phyloP scores from a whole-genome alignment of 2,797 vertebrate genomes.

The Cryptoblepharus egeriae region DNA sequence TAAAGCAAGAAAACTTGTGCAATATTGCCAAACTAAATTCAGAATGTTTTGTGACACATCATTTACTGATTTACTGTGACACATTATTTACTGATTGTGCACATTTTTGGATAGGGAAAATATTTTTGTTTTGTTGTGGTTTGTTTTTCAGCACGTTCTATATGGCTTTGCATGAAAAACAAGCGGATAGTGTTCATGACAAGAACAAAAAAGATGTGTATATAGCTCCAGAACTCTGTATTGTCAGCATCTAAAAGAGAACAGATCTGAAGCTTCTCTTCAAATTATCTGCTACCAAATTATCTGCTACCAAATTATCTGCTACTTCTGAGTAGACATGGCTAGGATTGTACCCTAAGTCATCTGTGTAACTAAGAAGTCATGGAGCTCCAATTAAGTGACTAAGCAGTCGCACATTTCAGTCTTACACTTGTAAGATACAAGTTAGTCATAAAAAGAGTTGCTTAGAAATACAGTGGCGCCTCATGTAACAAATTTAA shows the following conservation, averaged over 20 bases:
- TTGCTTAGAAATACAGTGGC: neutral
- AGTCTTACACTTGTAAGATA: neutral
- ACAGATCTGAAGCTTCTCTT: neutral
- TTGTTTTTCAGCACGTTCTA: neutral
- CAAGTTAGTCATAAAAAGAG: neutral
- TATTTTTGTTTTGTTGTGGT: neutral
- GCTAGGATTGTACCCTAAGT: too few species aligned
- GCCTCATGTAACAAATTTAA: too few species aligned
- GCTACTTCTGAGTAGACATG: too few species aligned
- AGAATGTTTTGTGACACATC: slow-evolving; percentile 7
- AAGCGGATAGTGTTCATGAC: neutral
- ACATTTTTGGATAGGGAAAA: neutral
- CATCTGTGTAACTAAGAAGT: neutral
- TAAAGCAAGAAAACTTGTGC: neutral
- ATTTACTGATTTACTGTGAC: slow-evolving; percentile 12
- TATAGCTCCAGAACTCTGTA: slow-evolving; percentile 21
- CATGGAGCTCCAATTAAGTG: neutral
- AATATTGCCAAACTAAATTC: slow-evolving; percentile 42
- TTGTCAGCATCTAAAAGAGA: slow-evolving; percentile 37
- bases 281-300: slow-evolving; percentile 16
- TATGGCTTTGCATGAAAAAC: neutral
- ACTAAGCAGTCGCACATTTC: too few species aligned
- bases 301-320: too few species aligned
- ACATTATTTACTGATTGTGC: neutral
- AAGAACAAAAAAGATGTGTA: slow-evolving; percentile 11